Conservation (phyloP, 2,797 vertebrate species). For the Pseudochromis fuscus region DNA sequence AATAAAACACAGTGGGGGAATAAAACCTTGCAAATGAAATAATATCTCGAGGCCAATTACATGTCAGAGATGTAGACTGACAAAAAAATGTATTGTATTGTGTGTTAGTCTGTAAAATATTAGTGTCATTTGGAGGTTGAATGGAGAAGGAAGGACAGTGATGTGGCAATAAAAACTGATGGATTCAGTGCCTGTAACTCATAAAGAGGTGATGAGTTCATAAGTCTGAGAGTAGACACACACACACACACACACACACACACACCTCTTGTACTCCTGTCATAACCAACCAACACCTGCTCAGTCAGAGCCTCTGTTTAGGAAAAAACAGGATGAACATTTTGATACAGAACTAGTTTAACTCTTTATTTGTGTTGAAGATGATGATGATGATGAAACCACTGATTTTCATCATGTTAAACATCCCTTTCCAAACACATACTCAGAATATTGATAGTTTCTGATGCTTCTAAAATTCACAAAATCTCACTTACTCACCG, state of each 20-base stretch:
- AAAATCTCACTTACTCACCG: no score
- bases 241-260: conserved; percentile 2
- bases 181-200: neutral
- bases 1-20: neutral
- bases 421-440: no score
- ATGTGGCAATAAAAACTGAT: neutral
- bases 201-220: neutral
- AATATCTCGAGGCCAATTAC: no score
- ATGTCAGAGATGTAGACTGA: no score
- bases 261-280: neutral
- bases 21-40: neutral
- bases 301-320: neutral
- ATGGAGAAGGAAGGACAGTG: neutral
- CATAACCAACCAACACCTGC: conserved; percentile 26
- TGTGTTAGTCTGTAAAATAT: neutral
- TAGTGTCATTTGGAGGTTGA: neutral
- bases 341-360: no score
- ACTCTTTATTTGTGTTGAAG: no score
- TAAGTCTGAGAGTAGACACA: no score
- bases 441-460: no score
- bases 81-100: no score
- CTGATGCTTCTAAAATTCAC: no score
- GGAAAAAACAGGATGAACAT: neutral
- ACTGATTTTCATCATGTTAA: no score
- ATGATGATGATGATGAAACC: no score